Base-by-base conservation (phyloP, 2,113 vertebrate genomes). In the Gnathonemus longibarbis region DNA sequence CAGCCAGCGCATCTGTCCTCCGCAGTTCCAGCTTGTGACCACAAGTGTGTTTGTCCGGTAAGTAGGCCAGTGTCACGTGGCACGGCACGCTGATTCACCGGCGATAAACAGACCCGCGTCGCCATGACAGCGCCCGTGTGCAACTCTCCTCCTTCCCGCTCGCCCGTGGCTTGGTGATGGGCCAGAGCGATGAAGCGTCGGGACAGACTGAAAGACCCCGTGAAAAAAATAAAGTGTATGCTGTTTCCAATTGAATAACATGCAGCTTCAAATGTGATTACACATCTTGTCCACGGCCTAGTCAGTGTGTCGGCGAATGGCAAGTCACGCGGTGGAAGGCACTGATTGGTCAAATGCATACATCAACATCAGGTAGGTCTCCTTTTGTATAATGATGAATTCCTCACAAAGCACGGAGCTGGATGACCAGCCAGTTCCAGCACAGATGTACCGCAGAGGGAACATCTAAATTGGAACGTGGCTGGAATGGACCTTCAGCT, bases 31-130 rank as follows among this genome's bases (percentile, higher is more conserved):
- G 80, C 77, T 39, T 35, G 6, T 53, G 9, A 5, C 80, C 53
- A 42, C 31, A 46, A 46, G 87, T 84, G 87, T 66, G 87, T 90
- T n/a, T 70, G 88, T 85, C n/a, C 86, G 10, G 80, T 77, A 91
- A 91, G 90, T 87, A 91, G 84, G 90, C 87, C 90, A 89, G 58
- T 11, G 27, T 52, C 84, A 53, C 83, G 56, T 84, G 87, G 66
- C 87, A 49, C 53, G 17, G 87, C 90, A 84, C 84, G 62, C 90
- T 89, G 88, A 91, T 70, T 89, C 88, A 91, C 62, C 48, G 52
- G 62, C 45, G 58, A 87, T 77, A 77, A 89, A 87, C 88, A 80
- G 62, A 77, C 66, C 62, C 62, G 50, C 48, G 24, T 89, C 70
- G 39, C 87, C 74, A 90, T 88, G 87, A 87, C 52, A 88, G 85